These are phyloP conservation scores for Dysmachus trigonus DNA, from an alignment of 2,888 invertebrate genomes.

Conservation along the genomic window DNA sequence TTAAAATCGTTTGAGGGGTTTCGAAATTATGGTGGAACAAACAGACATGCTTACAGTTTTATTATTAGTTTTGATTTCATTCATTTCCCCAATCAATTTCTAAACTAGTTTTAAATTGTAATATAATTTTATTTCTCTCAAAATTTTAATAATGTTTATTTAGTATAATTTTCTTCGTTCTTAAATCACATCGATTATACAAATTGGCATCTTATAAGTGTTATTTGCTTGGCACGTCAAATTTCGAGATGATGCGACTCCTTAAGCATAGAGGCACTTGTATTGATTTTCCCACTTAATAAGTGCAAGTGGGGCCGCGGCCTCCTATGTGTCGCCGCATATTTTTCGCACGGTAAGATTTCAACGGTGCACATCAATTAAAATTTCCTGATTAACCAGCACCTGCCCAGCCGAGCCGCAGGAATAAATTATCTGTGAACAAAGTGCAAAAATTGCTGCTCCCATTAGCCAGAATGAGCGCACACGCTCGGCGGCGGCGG, in stretches of 20 bases:
- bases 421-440: conserved; percentile 24
- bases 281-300: background rate
- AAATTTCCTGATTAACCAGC: conserved; percentile 27
- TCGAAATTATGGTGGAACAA: no score
- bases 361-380: conserved; percentile 11
- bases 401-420: background rate
- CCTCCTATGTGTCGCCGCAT: background rate
- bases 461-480: background rate
- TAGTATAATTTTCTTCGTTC: no score
- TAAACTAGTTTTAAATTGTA: no score
- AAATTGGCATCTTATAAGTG: background rate
- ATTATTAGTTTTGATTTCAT: no score
- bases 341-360: background rate
- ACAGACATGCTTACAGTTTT: no score
- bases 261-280: background rate
- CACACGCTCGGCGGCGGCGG: background rate
- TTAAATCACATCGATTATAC: background rate
- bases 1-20: no score
- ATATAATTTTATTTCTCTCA: no score
- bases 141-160: no score
- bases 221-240: background rate
- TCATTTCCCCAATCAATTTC: no score
- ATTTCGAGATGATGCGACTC: background rate
- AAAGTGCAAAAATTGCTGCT: conserved; percentile 9
- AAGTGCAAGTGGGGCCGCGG: background rate